Percentiles rank a stretch among this genome's conserved stretches.
These are phyloP conservation scores for Liodrosophila aerea DNA, from an alignment of 2,888 invertebrate genomes.

Conservation along the genomic window DNA sequence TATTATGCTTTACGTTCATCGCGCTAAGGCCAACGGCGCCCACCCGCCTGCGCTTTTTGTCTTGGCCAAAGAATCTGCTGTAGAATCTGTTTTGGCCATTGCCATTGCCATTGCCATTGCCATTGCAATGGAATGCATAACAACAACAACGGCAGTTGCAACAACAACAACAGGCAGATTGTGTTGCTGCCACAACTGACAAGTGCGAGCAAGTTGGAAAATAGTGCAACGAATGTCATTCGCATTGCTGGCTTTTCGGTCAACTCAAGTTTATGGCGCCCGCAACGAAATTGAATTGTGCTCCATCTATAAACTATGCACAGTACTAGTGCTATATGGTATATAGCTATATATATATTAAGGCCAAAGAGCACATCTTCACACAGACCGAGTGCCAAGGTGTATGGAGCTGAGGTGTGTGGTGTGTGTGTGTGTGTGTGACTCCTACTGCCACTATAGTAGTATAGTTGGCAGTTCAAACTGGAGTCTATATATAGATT, in stretches of 20 bases:
- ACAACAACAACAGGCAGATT: neutral
- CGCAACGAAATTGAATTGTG: slow-evolving; percentile 59
- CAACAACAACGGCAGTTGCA: slow-evolving; percentile 40
- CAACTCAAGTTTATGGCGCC: slow-evolving; percentile 62
- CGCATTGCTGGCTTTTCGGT: slow-evolving; percentile 57
- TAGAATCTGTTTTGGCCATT: slow-evolving; percentile 63
- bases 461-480: too few relatives aligned
- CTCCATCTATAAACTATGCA: slow-evolving; percentile 24
- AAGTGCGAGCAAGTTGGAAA: slow-evolving; percentile 37
- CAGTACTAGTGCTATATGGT: slow-evolving; percentile 3
- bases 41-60: slow-evolving; percentile 74
- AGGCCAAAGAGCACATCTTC: slow-evolving; percentile 22
- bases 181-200: slow-evolving; percentile 23
- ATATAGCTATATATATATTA: slow-evolving; percentile 30
- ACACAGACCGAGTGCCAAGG: too few relatives aligned
- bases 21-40: slow-evolving; percentile 70
- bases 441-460: too few relatives aligned
- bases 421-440: too few relatives aligned
- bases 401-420: too few relatives aligned
- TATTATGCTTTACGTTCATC: slow-evolving; percentile 73
- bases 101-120: slow-evolving; percentile 66
- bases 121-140: slow-evolving; percentile 68
- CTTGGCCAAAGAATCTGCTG: slow-evolving; percentile 59
- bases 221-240: slow-evolving; percentile 72
- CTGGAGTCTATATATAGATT: too few relatives aligned